Percentiles rank a stretch among this genome's conserved stretches.
Evolutionary conservation across 2,888 invertebrate species (phyloP).

Genomic region (Idaea aversata): DNA sequence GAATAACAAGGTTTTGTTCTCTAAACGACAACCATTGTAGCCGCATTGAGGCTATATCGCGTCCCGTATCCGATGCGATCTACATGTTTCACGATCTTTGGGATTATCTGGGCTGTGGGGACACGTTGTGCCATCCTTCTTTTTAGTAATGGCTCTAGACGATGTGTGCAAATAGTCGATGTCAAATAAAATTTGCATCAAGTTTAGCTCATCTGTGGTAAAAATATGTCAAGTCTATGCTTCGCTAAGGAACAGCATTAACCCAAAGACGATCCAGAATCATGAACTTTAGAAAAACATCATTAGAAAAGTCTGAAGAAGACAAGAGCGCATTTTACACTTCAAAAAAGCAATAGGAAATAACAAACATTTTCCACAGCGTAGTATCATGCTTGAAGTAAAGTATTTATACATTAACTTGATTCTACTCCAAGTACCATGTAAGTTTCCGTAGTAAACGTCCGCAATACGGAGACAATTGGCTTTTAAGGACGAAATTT

Average conservation of each 20-base stretch:
- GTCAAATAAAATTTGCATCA: no score
- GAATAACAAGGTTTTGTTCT: constrained; percentile 76
- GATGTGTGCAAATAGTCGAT: no score
- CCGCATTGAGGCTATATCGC: constrained; percentile 38
- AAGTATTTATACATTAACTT: neutral
- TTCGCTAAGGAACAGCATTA: no score
- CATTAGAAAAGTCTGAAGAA: no score
- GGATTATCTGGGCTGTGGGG: constrained; percentile 40
- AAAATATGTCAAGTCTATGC: no score
- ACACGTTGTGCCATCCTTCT: constrained; percentile 17
- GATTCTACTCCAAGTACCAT: neutral
- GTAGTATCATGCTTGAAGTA: neutral
- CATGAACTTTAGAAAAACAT: no score
- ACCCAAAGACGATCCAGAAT: no score
- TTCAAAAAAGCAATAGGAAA: no score
- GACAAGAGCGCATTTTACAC: no score
- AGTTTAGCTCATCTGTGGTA: no score
- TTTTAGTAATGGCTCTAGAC: no score
- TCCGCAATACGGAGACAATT: neutral
- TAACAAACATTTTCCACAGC: neutral
- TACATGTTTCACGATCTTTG: constrained; percentile 60
- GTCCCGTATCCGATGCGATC: constrained; percentile 58
- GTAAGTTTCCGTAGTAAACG: neutral
- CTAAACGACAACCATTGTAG: constrained; percentile 75
- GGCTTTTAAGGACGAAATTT: neutral